phyloP scores from a whole-genome alignment of 2,888 invertebrate species.

The Alcis repandata region DNA sequence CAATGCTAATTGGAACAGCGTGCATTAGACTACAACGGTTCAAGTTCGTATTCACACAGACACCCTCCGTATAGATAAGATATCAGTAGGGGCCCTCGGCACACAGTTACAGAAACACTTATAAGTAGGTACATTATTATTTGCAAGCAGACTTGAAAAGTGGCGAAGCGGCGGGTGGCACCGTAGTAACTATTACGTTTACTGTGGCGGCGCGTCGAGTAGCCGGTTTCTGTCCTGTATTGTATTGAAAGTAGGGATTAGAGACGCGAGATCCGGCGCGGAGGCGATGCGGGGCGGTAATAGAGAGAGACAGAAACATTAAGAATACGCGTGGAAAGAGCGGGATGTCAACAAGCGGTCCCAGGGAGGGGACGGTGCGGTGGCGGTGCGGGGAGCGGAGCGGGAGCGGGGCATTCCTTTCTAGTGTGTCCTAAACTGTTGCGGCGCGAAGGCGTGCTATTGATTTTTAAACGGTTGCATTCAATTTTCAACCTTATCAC shows the following conservation, averaged over 20 bases:
- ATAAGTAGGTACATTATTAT: background rate
- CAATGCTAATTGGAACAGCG: background rate
- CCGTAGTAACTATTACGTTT: background rate
- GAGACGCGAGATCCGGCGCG: slow-evolving; percentile 10
- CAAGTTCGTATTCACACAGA: too few relatives aligned
- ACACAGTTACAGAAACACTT: background rate
- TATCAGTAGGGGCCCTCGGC: too few relatives aligned
- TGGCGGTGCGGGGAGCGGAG: slow-evolving; percentile 20
- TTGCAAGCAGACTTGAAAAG: too few relatives aligned
- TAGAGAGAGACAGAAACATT: background rate
- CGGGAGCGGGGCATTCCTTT: slow-evolving; percentile 2
- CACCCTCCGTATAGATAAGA: background rate
- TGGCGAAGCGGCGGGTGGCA: background rate
- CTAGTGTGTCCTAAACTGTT: slow-evolving; percentile 14
- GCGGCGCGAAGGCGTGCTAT: slow-evolving; percentile 20
- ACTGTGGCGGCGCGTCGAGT: slow-evolving; percentile 3
- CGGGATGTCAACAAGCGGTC: background rate
- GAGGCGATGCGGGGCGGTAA: slow-evolving; percentile 13
- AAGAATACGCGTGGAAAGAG: background rate
- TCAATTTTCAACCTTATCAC: background rate
- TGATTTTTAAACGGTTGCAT: background rate
- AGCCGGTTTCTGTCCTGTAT: slow-evolving; percentile 12
- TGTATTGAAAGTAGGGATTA: background rate
- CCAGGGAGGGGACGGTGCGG: slow-evolving; percentile 3
- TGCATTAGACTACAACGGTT: too few relatives aligned